These are phyloP conservation scores for Uromys caudimaculatus DNA, from an alignment of 2,797 vertebrate species.

Conservation along the genomic window DNA sequence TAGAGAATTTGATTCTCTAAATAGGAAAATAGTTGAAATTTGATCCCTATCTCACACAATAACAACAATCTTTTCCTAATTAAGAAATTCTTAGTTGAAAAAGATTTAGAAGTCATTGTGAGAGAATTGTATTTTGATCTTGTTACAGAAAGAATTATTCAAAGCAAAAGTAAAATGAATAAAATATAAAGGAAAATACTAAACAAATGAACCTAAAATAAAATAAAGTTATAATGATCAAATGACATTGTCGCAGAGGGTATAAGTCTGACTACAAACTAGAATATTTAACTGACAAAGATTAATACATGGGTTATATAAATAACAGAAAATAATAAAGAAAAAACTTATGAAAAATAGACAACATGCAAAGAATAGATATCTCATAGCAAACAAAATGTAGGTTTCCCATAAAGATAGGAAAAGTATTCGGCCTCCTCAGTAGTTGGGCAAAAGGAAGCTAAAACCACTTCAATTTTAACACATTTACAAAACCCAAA, in stretches of 20 bases:
- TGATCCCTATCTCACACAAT: neutral
- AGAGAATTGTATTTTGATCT: neutral
- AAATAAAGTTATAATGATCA: neutral
- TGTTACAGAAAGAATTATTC: neutral
- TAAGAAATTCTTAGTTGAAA: slow-evolving; percentile 7
- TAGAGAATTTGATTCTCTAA: neutral
- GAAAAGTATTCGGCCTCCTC: neutral
- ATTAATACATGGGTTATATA: neutral
- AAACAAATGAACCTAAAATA: neutral
- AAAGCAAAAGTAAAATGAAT: neutral
- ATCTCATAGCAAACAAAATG: neutral
- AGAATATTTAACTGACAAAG: neutral
- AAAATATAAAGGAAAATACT: neutral
- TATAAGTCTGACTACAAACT: neutral
- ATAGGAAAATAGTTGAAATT: slow-evolving; percentile 2
- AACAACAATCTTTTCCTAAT: neutral
- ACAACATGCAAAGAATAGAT: neutral
- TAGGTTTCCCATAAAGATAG: neutral
- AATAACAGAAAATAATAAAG: neutral
- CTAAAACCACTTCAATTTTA: neutral
- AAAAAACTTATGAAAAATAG: neutral
- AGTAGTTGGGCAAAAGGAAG: neutral
- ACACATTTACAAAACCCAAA: neutral
- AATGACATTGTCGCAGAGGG: neutral
- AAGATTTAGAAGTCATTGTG: neutral